A percentile compares a stretch with the other conserved stretches of the same genome.
Conservation (phyloP, 2,797 vertebrate species). For the Coracias cyanogaster region DNA sequence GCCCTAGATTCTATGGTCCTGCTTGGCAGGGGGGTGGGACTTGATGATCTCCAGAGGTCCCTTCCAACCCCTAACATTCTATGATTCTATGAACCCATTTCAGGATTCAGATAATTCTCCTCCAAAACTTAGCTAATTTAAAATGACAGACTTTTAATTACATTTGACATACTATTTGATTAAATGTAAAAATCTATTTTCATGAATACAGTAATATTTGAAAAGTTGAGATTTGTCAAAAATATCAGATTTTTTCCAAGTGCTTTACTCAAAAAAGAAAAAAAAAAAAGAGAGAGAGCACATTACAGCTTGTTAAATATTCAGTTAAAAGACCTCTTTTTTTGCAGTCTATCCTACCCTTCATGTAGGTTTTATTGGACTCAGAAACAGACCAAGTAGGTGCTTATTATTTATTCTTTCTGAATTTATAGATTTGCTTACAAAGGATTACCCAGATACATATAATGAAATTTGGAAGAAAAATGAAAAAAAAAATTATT, state of each 20-base stretch:
- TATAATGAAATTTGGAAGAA: not conserved
- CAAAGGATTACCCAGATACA: not conserved
- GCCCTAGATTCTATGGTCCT: no score
- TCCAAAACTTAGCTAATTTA: not conserved
- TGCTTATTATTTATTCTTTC: not conserved
- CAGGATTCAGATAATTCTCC: not conserved
- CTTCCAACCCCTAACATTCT: no score
- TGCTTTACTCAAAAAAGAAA: not conserved
- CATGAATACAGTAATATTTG: not conserved
- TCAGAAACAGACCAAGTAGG: not conserved
- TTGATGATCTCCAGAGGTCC: no score
- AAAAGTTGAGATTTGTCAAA: not conserved
- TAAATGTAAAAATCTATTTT: constrained; percentile 4
- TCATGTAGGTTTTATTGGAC: not conserved
- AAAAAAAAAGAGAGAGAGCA: no score
- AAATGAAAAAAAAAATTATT: not conserved
- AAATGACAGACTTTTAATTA: not conserved
- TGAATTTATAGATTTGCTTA: not conserved
- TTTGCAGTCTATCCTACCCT: not conserved
- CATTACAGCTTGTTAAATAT: not conserved
- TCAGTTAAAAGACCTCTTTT: not conserved
- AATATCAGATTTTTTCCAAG: not conserved
- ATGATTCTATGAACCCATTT: not conserved
- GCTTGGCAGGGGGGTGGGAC: no score
- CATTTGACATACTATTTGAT: not conserved